Base-by-base conservation (phyloP, 2,888 invertebrate genomes). In the Thecophora atra region DNA sequence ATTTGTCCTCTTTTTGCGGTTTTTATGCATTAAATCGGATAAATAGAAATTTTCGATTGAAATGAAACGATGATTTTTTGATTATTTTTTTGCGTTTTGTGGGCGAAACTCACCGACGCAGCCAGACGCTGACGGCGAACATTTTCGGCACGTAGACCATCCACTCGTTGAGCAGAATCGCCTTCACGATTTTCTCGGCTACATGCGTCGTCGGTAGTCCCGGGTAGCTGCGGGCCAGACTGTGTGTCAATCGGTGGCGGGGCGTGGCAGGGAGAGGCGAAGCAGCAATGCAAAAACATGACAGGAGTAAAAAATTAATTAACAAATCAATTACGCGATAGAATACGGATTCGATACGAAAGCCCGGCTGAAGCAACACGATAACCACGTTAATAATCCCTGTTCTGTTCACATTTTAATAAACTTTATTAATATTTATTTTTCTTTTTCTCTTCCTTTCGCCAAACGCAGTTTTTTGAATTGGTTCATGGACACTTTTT, bases 111-210 rank as follows among this genome's bases (percentile, higher is more conserved):
- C 76, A 85, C 85, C 82, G 82, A 77, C 83, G 82, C 76, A 85
- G 75, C 85, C 85, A 85, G 30, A 84, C 85, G 60, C 78, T 81
- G 65, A 85, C 79, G 66, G 84, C 84, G 77, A 85, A 84, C 80
- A 85, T 85, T 82, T 81, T 82, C 58, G 85, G 85, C 75, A 85
- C 84, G 77, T 84, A 83, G 60, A 85, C 81, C 81, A 84, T 83
- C 70, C 84, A 84, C 75, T 84, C 81, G 72, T 86, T 85, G 30
- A 80, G 76, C 63, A 85, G 77, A 54, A 86, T 79, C 17, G 84
- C 86, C 74, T 83, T 81, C 24, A 86, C 82, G 69, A 86, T 84
- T 79, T 83, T 81, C 66, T 80, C 79, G 19, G 86, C 86, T 62
- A 85, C 84, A 74, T 86, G 83, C 5, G 85, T 77, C 37, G 86